Base-by-base conservation (phyloP, 2,888 invertebrate genomes). In the Perithous albicinctus region DNA sequence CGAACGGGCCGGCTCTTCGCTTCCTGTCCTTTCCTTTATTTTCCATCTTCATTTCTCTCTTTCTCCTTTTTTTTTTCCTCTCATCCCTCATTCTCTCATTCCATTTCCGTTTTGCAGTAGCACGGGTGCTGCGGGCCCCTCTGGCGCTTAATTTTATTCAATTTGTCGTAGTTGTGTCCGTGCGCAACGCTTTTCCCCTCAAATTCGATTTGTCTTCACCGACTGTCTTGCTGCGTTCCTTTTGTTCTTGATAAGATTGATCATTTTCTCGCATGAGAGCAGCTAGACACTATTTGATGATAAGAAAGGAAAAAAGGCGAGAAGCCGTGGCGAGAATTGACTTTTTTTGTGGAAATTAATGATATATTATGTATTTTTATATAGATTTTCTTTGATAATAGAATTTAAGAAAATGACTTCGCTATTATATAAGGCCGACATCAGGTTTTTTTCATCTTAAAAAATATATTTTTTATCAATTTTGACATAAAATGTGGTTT, bases 21-120 rank as follows among this genome's bases (percentile, higher is more conserved):
- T 56, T 59, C 32, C 59, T 56, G 56, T 76, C 59, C 38, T 48
- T 48, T 59, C 63, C 56, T 72, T 73, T 51, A 64, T 72, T 72
- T 32, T 76, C 32, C 46, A 32, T 15, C 32, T 59, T n/a, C 2
- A 38, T 12, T 67, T 67, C 20, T 46, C 15, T 35, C 51, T 48
- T 51, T 20, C 18, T 66, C 43, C 15, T 32, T 41, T 35, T n/a
- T 66, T 63, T 43, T n/a, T n/a, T n/a, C n/a, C n/a, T n/a, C n/a
- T n/a, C n/a, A n/a, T n/a, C n/a, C n/a, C n/a, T n/a, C n/a, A n/a
- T n/a, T 51, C 54, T 32, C 41, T 35, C 59, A 48, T 70, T 67
- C 70, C 75, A 77, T 46, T 75, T 76, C 80, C 70, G 74, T 81
- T 83, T 79, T 41, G 51, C 70, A 63, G 77, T 80, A 73, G 66